Evolutionary conservation across 2,797 vertebrate genomes (phyloP).

Genomic region (Sphenopsis melanotis): DNA sequence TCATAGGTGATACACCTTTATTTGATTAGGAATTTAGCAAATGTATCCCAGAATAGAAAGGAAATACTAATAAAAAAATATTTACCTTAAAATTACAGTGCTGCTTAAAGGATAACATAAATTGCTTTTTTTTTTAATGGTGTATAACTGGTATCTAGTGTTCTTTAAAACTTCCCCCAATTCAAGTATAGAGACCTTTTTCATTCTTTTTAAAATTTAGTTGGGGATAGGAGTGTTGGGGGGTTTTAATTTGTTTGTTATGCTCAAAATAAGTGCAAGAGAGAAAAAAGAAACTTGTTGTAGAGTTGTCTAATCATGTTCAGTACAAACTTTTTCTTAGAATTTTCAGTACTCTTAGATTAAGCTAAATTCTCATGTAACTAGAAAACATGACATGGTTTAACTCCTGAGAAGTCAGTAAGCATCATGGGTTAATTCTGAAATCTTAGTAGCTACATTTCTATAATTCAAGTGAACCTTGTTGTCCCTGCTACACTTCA

Average conservation of each 20-base stretch:
- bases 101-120: not conserved
- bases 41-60: not conserved
- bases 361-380: not conserved
- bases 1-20: not conserved
- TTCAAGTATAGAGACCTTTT: not conserved
- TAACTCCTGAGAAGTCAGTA: not conserved
- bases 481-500: not conserved
- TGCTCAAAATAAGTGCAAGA: not conserved
- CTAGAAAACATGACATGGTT: not conserved
- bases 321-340: not conserved
- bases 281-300: not conserved
- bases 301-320: not conserved
- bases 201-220: not conserved
- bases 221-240: not conserved
- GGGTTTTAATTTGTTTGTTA: not conserved
- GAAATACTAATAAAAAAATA: not conserved
- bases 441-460: not conserved
- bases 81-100: not conserved
- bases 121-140: not conserved
- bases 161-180: not conserved
- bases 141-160: not conserved
- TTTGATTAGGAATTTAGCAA: not conserved
- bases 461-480: not conserved
- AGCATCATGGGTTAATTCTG: not conserved
- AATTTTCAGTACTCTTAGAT: not conserved